Conservation (phyloP, 2,113 vertebrate species). For the Prolemur simus region DNA sequence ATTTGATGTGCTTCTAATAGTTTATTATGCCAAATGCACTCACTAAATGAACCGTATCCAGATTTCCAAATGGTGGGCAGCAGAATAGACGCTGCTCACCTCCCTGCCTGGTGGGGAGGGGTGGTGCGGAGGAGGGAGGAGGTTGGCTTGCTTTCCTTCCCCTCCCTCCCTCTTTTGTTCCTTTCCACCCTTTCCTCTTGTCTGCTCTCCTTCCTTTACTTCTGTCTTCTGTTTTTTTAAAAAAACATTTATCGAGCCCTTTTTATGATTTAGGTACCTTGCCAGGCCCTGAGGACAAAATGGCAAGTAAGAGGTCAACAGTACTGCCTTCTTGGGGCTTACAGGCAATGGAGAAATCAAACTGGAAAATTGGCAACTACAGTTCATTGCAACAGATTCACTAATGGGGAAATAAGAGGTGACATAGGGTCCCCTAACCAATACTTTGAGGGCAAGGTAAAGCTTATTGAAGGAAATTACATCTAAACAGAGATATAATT, state of each 20-base stretch:
- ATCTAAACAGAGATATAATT: not conserved
- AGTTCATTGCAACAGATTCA: not conserved
- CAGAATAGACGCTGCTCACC: not conserved
- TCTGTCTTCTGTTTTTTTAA: not conserved
- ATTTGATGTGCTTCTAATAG: conserved; percentile 54
- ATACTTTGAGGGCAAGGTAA: not conserved
- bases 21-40: conserved; percentile 39
- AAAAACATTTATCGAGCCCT: not conserved
- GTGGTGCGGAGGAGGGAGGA: not conserved
- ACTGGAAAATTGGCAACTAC: not conserved
- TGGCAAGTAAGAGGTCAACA: not conserved
- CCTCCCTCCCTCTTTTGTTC: accelerated
- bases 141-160: not conserved
- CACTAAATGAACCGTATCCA: conserved; percentile 26
- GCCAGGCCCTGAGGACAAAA: not conserved
- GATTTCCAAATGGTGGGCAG: conserved; percentile 18
- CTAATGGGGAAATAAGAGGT: not conserved
- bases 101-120: not conserved
- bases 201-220: not conserved
- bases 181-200: not conserved
- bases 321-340: not conserved
- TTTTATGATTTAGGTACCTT: not conserved
- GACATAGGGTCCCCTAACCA: not conserved
- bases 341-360: not conserved
- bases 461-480: not conserved